These are phyloP conservation scores for Drosophila rubida DNA, from an alignment of 2,888 invertebrate species.

Conservation along the genomic window DNA sequence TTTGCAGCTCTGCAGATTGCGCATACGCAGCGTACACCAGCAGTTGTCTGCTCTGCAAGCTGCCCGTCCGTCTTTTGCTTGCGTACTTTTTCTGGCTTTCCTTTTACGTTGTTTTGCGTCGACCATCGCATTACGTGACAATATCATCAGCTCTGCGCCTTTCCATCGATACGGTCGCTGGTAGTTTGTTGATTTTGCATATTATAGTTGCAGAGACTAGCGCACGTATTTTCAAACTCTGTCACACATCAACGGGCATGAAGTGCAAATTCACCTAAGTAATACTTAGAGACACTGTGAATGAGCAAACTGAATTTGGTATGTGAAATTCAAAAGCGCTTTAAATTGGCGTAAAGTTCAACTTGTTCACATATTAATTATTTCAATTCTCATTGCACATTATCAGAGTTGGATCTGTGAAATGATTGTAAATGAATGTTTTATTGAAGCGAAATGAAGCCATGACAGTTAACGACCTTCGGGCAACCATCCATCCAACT, in stretches of 20 bases:
- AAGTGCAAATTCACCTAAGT: background rate
- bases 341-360: too few species aligned
- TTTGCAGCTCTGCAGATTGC: slow-evolving; percentile 51
- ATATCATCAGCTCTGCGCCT: slow-evolving; percentile 64
- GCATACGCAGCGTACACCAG: slow-evolving; percentile 61
- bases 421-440: background rate
- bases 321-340: background rate
- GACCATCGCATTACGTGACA: slow-evolving; percentile 64
- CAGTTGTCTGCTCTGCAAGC: slow-evolving; percentile 5
- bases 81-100: background rate
- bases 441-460: background rate
- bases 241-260: slow-evolving; percentile 11
- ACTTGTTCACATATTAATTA: too few species aligned
- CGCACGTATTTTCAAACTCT: slow-evolving; percentile 32
- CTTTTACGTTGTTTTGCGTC: background rate
- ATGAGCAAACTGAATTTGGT: background rate
- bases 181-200: slow-evolving; percentile 62
- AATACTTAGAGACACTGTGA: background rate
- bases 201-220: slow-evolving; percentile 35
- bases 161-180: slow-evolving; percentile 16
- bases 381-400: too few species aligned
- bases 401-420: background rate
- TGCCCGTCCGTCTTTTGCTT: background rate
- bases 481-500: slow-evolving; percentile 27
- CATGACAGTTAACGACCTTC: slow-evolving; percentile 28